Conservation (phyloP, 2,888 invertebrate genomes). For the Carpatolechia fugitivella region DNA sequence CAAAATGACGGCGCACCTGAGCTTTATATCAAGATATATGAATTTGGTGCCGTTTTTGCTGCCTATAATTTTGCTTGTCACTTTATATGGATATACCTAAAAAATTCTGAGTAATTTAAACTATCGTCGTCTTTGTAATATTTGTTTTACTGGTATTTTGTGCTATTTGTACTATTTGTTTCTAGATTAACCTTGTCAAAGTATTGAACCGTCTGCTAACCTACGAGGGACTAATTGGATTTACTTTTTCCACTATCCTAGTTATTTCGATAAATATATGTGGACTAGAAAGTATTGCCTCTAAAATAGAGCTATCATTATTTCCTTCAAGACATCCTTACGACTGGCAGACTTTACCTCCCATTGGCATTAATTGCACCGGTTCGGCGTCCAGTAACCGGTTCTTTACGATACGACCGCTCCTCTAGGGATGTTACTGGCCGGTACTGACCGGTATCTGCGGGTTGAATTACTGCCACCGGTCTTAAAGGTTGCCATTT, state of each 20-base stretch:
- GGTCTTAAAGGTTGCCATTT: not conserved
- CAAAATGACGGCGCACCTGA: conserved; percentile 6
- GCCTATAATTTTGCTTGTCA: no score
- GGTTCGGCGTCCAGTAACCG: conserved; percentile 5
- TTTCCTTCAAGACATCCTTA: conserved; percentile 7
- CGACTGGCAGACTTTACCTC: conserved; percentile 9
- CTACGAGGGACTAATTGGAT: not conserved
- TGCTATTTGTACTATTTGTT: no score
- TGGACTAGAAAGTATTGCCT: not conserved
- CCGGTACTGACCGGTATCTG: conserved; percentile 9
- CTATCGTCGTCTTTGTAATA: no score
- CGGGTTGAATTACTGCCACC: not conserved
- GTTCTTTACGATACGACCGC: conserved; percentile 10
- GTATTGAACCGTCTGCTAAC: not conserved
- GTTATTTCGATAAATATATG: not conserved
- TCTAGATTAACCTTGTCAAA: not conserved
- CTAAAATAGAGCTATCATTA: conserved; percentile 1
- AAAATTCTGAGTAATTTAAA: no score
- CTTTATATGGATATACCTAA: no score
- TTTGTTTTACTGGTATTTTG: no score
- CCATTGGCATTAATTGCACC: conserved; percentile 19
- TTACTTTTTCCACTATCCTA: not conserved
- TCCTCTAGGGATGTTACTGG: conserved; percentile 9
- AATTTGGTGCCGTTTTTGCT: no score
- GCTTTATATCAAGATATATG: no score